A percentile compares a stretch with the other conserved stretches of the same genome.
Evolutionary conservation across 2,888 invertebrate genomes (phyloP).

Genomic region (Phengaris arion): DNA sequence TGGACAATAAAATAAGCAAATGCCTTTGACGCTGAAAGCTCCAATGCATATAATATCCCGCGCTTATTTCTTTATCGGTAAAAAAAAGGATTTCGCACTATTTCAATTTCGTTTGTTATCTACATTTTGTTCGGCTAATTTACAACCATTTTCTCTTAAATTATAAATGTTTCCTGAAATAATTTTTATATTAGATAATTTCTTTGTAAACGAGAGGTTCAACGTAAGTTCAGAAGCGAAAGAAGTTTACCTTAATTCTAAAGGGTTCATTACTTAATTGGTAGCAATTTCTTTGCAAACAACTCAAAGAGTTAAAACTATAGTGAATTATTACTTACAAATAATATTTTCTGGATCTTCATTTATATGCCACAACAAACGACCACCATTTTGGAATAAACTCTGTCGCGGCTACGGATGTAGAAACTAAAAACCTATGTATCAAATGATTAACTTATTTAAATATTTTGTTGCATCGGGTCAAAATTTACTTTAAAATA

Average conservation of each 20-base stretch:
- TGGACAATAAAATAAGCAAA: neutral
- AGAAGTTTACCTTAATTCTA: neutral
- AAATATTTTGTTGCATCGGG: conserved; percentile 9
- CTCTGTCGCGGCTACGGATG: conserved; percentile 57
- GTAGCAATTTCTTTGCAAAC: neutral
- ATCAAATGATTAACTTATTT: conserved; percentile 37
- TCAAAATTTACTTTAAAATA: conserved; percentile 21
- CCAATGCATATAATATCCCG: conserved; percentile 61
- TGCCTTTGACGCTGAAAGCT: conserved; percentile 56
- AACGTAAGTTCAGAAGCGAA: conserved; percentile 6
- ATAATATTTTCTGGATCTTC: conserved; percentile 49
- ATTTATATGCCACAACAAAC: conserved; percentile 77
- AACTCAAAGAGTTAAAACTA: neutral
- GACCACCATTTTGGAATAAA: conserved; percentile 78
- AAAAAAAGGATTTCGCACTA: neutral
- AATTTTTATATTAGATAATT: neutral
- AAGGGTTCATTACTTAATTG: neutral
- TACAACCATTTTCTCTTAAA: neutral
- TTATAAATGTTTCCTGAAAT: neutral
- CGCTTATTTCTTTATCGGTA: conserved; percentile 56
- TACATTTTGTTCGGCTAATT: neutral
- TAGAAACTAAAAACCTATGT: conserved; percentile 38
- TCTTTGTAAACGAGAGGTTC: conserved; percentile 17
- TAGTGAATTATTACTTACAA: conserved; percentile 45
- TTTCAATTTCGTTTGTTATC: neutral